Percentiles rank a stretch among this genome's conserved stretches.
These are phyloP conservation scores for Kradibia gibbosae DNA, from an alignment of 1,140 invertebrate species.

Conservation along the genomic window DNA sequence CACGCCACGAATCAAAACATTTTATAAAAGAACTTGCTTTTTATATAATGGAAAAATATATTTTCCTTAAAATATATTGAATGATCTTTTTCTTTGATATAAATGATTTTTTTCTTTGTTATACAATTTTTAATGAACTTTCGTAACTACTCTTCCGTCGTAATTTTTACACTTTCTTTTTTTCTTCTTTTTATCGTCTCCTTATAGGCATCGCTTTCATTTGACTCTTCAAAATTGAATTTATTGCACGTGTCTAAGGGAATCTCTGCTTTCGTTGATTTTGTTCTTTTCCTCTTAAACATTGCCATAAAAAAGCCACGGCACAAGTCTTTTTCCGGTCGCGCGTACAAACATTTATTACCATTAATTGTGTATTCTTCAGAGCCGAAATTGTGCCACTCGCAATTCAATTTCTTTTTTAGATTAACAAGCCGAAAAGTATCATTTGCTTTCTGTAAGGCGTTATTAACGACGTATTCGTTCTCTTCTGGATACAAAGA, in stretches of 20 bases:
- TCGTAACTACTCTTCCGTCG: neutral
- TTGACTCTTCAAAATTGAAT: neutral
- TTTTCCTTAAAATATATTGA: constrained; percentile 28
- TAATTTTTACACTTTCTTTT: constrained; percentile 20
- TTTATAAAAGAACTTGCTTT: constrained; percentile 13
- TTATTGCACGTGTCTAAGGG: neutral
- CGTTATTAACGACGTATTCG: constrained; percentile 87
- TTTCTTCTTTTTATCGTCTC: neutral
- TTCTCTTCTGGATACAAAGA: constrained; percentile 93
- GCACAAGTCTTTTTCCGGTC: constrained; percentile 82
- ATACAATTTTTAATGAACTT: too few species aligned
- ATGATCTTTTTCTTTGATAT: too few species aligned
- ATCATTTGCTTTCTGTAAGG: constrained; percentile 72
- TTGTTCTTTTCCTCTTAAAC: constrained; percentile 77
- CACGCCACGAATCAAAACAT: constrained; percentile 19
- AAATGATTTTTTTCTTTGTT: too few species aligned
- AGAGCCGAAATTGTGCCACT: constrained; percentile 81
- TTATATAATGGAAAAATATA: constrained; percentile 27
- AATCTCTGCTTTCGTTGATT: neutral
- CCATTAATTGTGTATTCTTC: constrained; percentile 77
- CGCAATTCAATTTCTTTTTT: constrained; percentile 74
- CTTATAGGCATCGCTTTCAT: neutral
- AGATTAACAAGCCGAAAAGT: constrained; percentile 78
- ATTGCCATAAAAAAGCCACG: constrained; percentile 96
- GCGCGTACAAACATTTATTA: constrained; percentile 84